Evolutionary conservation across 2,113 vertebrate genomes (phyloP), one percentile per base, ranked within the genome.

Genomic region (Perccottus glenii): DNA sequence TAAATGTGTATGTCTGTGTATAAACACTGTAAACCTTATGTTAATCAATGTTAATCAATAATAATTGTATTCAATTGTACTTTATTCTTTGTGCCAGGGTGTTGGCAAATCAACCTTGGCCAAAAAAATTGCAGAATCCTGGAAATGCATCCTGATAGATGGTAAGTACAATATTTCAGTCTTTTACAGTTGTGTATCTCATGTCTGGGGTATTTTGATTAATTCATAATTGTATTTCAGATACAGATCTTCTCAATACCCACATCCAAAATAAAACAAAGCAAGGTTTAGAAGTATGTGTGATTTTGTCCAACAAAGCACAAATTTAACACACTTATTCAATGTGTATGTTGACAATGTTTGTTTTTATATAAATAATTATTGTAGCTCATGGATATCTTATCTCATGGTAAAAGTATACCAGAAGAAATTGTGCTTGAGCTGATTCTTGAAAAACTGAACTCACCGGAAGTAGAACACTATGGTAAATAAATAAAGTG

Each of bases 61-160:
- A 27, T 27, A 27, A 27, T 27, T 27, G 19, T 27, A 3, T 27
- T 27, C 9, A 46, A 9, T 4, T 11, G 9, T 42, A 58, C 9
- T n/a, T 15, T 38, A 57, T 38, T 58, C n/a, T 87, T 12, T 67
- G 44, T 73, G n/a, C 4, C 72, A 99, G 98, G 94, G 95, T 32
- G 84, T 93, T 86, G 98, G 97, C 27, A 99, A 98, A 91, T 93
- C 94, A 75, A 96, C 94, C 0, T 89, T 99, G 85, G 95, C 94
- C 56, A 89, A 68, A 82, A 93, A 88, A 57, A 70, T 99, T 62
- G 85, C 96, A 59, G 88, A 95, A 46, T 83, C 89, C 19, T 97
- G 95, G 95, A 95, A 91, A 32, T 94, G 94, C 78, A 74, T 96
- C 85, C 91, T 93, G 35, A 79, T 99, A 84, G 95, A 98, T 93